Conservation (phyloP, 2,888 invertebrate genomes). For the Dolomedes plantarius region DNA sequence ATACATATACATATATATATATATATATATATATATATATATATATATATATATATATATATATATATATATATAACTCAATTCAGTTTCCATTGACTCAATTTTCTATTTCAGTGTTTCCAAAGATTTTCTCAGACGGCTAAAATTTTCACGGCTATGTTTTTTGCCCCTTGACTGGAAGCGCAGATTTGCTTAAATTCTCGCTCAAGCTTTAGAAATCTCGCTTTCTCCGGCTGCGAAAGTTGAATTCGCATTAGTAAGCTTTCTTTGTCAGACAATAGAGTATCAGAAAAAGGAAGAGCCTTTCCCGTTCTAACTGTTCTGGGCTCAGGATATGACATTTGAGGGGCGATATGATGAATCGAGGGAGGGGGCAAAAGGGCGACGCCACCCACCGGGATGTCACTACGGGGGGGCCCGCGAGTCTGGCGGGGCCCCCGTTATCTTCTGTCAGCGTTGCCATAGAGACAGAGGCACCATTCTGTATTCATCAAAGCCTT, state of each 20-base stretch:
- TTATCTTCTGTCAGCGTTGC: slow-evolving; percentile 69
- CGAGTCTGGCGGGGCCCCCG: slow-evolving; percentile 21
- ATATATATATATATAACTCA: no score
- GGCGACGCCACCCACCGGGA: slow-evolving; percentile 66
- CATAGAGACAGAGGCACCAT: slow-evolving; percentile 48
- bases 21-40: no score
- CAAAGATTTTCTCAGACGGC: no score
- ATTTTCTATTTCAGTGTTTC: no score
- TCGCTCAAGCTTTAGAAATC: no score
- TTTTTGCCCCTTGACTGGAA: no score
- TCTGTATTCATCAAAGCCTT: slow-evolving; percentile 48
- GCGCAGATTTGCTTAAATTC: no score
- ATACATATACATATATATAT: no score
- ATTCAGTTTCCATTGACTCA: no score
- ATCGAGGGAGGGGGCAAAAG: slow-evolving; percentile 68
- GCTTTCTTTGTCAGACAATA: slow-evolving; percentile 9
- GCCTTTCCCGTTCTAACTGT: slow-evolving; percentile 13
- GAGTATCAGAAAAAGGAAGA: not conserved
- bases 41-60: no score
- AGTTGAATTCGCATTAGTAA: not conserved
- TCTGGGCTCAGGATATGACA: slow-evolving; percentile 52
- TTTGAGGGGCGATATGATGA: slow-evolving; percentile 66
- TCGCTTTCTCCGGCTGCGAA: no score
- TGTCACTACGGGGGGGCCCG: slow-evolving; percentile 56
- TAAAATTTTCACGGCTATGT: no score